Base-by-base conservation (phyloP, 2,113 vertebrate species). In the Cervus canadensis region DNA sequence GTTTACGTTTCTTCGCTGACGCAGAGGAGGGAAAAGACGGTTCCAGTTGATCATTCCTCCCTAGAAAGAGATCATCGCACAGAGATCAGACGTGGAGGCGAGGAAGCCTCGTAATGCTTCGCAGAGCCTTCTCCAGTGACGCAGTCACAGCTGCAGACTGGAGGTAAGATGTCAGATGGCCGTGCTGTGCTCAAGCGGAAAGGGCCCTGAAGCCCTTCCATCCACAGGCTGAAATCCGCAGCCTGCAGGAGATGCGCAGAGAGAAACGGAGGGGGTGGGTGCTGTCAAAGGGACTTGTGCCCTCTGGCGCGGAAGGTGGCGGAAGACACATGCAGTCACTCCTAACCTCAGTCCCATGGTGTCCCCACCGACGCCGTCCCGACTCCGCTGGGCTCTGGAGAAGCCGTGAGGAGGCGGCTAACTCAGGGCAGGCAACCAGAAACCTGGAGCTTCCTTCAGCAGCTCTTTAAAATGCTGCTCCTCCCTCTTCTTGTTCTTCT, bases 41-140 rank as follows among this genome's bases (percentile, higher is more conserved):
- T 99, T 99, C 99, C 99, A 99, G 97, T 99, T 99, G 97, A 99
- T 99, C 97, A 99, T 99, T 90, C 99, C 99, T 95, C 98, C 99
- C 99, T 99, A 97, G 74, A 99, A 98, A 33, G 23, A 95, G 45
- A 96, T 36, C 67, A 98, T 97, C 16, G 57, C 21, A 30, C 19
- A 25, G 13, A 40, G 54, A 89, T 96, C 33, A 97, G 21, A 97
- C 45, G 60, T 50, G 40, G 54, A 43, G 36, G 36, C 43, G 13
- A 6, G 25, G 57, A 91, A 4, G 0, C 3, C 17, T 62, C 3
- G 13, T 2, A 19, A 28, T 0, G 12, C 48, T 10, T 2, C 0
- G 10, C 25, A 43, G 71, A 12, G 52, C 8, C 14, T 87, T 59
- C 64, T 64, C 13, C n/a, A 43, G 33, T 12, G 8, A 28, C 1